Evolutionary conservation across 2,797 vertebrate genomes (phyloP).

Genomic region (Sebastes glaucus): DNA sequence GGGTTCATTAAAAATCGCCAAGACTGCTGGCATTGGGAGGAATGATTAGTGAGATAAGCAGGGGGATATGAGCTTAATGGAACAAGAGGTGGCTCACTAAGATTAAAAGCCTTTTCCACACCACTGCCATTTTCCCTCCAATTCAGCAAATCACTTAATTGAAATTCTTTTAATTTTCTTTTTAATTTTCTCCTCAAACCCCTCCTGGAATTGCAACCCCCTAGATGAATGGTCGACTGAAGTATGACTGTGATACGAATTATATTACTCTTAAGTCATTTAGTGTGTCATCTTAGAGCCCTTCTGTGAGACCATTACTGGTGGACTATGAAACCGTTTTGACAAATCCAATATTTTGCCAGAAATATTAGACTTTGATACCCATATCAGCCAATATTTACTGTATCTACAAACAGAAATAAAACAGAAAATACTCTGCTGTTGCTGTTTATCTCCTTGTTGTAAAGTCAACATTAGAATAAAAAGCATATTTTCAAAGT

Average conservation of each 20-base stretch:
- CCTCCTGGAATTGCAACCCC: constrained; percentile 67
- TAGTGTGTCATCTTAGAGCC: constrained; percentile 26
- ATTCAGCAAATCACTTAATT: constrained; percentile 80
- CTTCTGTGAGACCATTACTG: constrained; percentile 28
- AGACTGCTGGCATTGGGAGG: constrained; percentile 74
- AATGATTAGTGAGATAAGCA: constrained; percentile 83
- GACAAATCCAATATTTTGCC: constrained; percentile 3
- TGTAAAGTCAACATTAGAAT: neutral
- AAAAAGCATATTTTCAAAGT: neutral
- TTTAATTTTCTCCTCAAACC: constrained; percentile 73
- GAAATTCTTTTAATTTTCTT: constrained; percentile 83
- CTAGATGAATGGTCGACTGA: constrained; percentile 56
- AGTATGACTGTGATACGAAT: constrained; percentile 44
- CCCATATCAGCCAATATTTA: neutral
- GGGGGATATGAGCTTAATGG: constrained; percentile 77
- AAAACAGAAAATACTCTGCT: neutral
- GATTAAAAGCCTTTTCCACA: constrained; percentile 84
- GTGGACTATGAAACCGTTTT: constrained; percentile 18
- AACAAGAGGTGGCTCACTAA: constrained; percentile 78
- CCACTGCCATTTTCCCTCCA: constrained; percentile 73
- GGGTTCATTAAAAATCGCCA: constrained; percentile 76
- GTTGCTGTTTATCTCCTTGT: neutral
- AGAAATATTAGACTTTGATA: constrained; percentile 12
- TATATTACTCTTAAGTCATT: constrained; percentile 56
- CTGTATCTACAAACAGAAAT: neutral